Evolutionary conservation across 2,888 invertebrate species (phyloP), one percentile per base, ranked within the genome.

Genomic region (Lithodes maja): DNA sequence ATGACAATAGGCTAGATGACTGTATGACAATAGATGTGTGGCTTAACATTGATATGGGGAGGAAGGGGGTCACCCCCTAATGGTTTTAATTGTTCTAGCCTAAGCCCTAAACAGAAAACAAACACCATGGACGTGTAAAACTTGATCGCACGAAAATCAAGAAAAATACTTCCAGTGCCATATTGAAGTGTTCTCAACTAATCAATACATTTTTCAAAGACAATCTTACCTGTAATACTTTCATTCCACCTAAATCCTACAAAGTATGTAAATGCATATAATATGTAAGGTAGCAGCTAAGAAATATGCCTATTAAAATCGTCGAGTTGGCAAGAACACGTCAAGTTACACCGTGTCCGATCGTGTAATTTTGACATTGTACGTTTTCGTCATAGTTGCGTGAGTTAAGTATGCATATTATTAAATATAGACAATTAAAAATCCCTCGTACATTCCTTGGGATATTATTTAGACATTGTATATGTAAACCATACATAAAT

Each of bases 301-400:
- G 3, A 12, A 2, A 71, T 71, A 80, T 55, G 17, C 9, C 12
- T 12, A 80, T 33, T 50, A 17, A 12, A 33, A 68, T 9, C 50
- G 81, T 82, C 81, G 68, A 68, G 81, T 82, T 82, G 81, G 81
- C 81, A 82, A 9, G 68, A 81, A 82, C 81, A 82, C 80, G 80
- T 80, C 80, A 82, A 82, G 68, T 68, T 68, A 0, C 49, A 12
- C 33, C 52, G 68, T 82, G 81, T 82, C 52, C 81, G 81, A 15
- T 68, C n/a, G 3, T 61, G 61, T 61, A 61, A 61, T 61, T 61
- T 33, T 33, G 33, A 33, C 33, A 33, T 33, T 33, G 33, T 33
- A 33, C 61, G 7, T 61, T 61, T 61, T 61, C 12, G 12, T 61
- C 12, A 7, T 5, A 5, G 61, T 61, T 61, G 61, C 61, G 61